Evolutionary conservation across 2,797 vertebrate species (phyloP).

Genomic region (Alauda arvensis): DNA sequence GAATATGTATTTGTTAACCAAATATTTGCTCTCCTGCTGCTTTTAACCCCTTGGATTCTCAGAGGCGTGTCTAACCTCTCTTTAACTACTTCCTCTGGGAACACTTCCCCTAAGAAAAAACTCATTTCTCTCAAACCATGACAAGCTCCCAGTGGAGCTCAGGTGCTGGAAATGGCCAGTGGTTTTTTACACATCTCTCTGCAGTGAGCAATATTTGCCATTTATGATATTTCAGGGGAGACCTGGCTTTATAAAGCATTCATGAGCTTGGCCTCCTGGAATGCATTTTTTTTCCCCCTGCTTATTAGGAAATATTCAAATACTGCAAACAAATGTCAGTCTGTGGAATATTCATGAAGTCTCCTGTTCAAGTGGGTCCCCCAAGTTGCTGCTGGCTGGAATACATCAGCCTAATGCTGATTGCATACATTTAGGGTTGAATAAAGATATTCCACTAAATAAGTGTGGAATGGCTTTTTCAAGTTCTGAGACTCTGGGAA

Average conservation of each 20-base stretch:
- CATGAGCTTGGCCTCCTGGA: constrained; percentile 36
- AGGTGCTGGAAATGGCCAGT: background rate
- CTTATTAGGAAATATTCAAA: constrained; percentile 57
- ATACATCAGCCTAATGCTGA: constrained; percentile 56
- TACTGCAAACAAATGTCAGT: constrained; percentile 52
- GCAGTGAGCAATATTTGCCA: background rate
- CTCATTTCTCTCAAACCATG: no score
- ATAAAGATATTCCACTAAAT: constrained; percentile 40
- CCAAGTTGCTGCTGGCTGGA: constrained; percentile 51
- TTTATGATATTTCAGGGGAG: constrained; percentile 24
- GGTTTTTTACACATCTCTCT: background rate
- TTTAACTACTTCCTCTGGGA: no score
- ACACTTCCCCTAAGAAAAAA: no score
- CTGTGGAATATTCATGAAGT: constrained; percentile 58
- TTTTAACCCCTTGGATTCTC: no score
- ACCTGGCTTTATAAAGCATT: constrained; percentile 53
- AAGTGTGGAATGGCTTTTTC: background rate
- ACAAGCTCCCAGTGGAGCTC: background rate
- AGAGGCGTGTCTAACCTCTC: no score
- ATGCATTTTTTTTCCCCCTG: background rate
- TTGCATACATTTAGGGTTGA: constrained; percentile 30
- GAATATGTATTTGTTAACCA: no score
- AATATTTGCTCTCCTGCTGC: no score
- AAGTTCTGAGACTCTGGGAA: background rate
- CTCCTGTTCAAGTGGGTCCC: constrained; percentile 36